Evolutionary conservation across 2,888 invertebrate genomes (phyloP).

Genomic region (Lasioglossum zephyrum): DNA sequence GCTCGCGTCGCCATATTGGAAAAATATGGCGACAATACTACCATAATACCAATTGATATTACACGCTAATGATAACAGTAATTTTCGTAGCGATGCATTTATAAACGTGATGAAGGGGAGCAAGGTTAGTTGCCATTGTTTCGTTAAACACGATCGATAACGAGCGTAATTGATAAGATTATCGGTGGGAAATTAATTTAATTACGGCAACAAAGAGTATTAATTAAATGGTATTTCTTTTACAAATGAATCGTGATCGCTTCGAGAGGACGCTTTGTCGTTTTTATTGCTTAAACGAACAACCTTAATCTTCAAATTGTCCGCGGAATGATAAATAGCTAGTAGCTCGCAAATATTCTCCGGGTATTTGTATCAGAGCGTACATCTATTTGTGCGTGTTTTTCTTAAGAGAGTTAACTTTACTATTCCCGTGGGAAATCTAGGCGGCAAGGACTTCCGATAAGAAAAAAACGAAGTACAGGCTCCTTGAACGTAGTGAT

Average conservation of each 20-base stretch:
- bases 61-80: background rate
- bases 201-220: background rate
- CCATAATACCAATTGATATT: background rate
- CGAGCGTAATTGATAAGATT: slow-evolving; percentile 4
- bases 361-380: background rate
- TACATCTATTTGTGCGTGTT: slow-evolving; percentile 2
- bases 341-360: background rate
- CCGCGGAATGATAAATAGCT: background rate
- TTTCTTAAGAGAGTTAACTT: slow-evolving; percentile 39
- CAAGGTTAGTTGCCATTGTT: too few relatives aligned
- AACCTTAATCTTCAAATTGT: background rate
- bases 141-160: background rate
- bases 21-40: too few relatives aligned
- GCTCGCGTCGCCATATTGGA: too few relatives aligned
- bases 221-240: slow-evolving; percentile 1
- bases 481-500: background rate
- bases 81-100: too few relatives aligned
- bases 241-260: background rate
- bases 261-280: background rate
- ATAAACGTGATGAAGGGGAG: background rate
- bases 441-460: slow-evolving; percentile 17
- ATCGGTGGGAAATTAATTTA: background rate
- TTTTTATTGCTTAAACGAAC: background rate
- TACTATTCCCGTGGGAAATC: slow-evolving; percentile 47
- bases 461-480: slow-evolving; percentile 4